phyloP scores from a whole-genome alignment of 2,888 invertebrate species.

The Dasypolia templi region DNA sequence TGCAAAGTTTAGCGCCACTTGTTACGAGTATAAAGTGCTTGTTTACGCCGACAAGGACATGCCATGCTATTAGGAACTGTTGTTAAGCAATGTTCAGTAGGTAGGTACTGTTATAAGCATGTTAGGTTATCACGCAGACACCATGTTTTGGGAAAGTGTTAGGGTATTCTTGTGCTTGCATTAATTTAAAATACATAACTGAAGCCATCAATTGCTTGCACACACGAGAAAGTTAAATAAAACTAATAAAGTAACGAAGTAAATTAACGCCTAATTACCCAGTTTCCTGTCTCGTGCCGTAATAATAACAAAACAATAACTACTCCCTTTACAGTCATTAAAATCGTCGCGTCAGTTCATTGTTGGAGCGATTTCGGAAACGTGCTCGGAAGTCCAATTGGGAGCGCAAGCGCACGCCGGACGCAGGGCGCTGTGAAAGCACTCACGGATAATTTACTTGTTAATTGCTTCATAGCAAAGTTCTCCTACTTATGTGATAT shows the following conservation, averaged over 20 bases:
- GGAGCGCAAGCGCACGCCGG: constrained; percentile 85
- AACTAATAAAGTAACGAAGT: constrained; percentile 80
- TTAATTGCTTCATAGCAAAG: constrained; percentile 76
- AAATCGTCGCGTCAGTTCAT: constrained; percentile 78
- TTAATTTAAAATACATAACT: constrained; percentile 11
- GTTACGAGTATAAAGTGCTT: constrained; percentile 14
- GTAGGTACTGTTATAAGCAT: not conserved
- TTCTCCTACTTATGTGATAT: constrained; percentile 42
- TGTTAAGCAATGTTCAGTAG: not conserved
- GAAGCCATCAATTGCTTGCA: constrained; percentile 12
- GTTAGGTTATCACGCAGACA: constrained; percentile 1
- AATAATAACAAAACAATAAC: constrained; percentile 90
- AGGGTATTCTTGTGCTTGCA: not conserved
- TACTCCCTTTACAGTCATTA: constrained; percentile 83
- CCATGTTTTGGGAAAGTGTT: not conserved
- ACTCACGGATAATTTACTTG: constrained; percentile 80
- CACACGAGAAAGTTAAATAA: constrained; percentile 63
- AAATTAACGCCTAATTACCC: constrained; percentile 87
- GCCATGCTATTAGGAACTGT: constrained; percentile 7
- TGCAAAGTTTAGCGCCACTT: constrained; percentile 40
- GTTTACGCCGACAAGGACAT: constrained; percentile 30
- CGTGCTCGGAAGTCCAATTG: constrained; percentile 90
- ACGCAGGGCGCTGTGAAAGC: constrained; percentile 87
- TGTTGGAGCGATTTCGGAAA: constrained; percentile 87
- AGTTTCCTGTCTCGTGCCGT: constrained; percentile 89